phyloP scores from a whole-genome alignment of 2,797 vertebrate species.

The Pseudopleuronectes americanus region DNA sequence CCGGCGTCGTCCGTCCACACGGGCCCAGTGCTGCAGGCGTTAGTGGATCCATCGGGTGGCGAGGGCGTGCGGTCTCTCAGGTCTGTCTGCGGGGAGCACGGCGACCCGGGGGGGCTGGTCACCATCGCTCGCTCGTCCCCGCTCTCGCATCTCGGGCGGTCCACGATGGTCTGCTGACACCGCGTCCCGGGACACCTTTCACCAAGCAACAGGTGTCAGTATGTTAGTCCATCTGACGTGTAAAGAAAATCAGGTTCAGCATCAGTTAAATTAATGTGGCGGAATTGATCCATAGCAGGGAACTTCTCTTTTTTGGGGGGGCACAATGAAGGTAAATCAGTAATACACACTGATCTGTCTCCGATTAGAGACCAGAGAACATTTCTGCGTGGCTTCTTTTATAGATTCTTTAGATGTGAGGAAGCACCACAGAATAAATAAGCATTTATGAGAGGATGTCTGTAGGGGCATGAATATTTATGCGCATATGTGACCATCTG shows the following conservation, averaged over 20 bases:
- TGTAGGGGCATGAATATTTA: neutral
- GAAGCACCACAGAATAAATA: too few relatives aligned
- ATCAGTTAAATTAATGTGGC: conserved; percentile 37
- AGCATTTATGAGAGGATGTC: too few relatives aligned
- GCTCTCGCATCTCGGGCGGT: conserved; percentile 84
- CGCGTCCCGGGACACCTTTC: conserved; percentile 94
- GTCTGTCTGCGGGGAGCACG: conserved; percentile 84
- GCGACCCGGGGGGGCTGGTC: conserved; percentile 83
- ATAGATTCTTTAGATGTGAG: too few relatives aligned
- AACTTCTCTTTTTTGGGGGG: neutral
- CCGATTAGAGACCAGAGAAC: neutral
- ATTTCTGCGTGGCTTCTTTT: neutral
- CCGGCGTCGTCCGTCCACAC: conserved; percentile 89
- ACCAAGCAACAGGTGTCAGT: conserved; percentile 65
- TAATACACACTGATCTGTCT: too few relatives aligned
- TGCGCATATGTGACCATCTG: neutral
- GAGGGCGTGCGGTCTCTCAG: conserved; percentile 82
- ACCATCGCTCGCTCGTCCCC: conserved; percentile 80
- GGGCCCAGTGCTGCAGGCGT: conserved; percentile 76
- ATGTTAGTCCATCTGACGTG: conserved; percentile 65
- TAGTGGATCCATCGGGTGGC: conserved; percentile 74
- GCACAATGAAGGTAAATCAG: too few relatives aligned
- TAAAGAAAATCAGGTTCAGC: conserved; percentile 59
- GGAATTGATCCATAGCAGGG: conserved; percentile 10
- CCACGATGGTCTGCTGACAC: conserved; percentile 86